Evolutionary conservation across 2,113 vertebrate genomes (phyloP).

Genomic region (Meleagris gallopavo): DNA sequence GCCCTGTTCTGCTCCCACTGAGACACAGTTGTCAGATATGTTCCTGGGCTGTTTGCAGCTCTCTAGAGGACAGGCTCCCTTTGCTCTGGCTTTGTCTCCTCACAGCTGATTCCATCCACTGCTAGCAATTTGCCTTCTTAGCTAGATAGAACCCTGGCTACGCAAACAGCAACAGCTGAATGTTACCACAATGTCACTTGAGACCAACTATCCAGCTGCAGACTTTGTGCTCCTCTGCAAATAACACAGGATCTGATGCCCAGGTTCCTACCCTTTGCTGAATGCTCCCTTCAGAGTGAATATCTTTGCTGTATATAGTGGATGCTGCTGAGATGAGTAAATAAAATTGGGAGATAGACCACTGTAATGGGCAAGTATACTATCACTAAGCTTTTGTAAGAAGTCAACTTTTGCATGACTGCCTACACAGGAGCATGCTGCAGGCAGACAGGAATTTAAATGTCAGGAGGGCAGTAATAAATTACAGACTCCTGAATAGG

Average conservation of each 20-base stretch:
- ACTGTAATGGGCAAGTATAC: neutral
- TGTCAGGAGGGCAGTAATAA: neutral
- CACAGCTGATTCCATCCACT: neutral
- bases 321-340: neutral
- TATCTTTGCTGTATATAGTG: neutral
- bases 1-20: neutral
- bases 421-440: neutral
- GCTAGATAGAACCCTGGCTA: neutral
- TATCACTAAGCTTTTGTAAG: neutral
- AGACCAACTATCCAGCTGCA: neutral
- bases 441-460: slow-evolving; percentile 10
- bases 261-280: neutral
- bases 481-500: neutral
- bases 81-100: neutral
- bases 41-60: neutral
- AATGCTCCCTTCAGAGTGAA: neutral
- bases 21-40: neutral
- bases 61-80: neutral
- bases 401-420: neutral
- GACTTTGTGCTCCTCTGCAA: neutral
- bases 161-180: neutral
- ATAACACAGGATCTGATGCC: neutral
- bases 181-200: neutral
- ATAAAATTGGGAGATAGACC: neutral
- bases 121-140: neutral